Evolutionary conservation across 2,888 invertebrate species (phyloP), one percentile per base, ranked within the genome.

Genomic region (Protophormia terraenovae): DNA sequence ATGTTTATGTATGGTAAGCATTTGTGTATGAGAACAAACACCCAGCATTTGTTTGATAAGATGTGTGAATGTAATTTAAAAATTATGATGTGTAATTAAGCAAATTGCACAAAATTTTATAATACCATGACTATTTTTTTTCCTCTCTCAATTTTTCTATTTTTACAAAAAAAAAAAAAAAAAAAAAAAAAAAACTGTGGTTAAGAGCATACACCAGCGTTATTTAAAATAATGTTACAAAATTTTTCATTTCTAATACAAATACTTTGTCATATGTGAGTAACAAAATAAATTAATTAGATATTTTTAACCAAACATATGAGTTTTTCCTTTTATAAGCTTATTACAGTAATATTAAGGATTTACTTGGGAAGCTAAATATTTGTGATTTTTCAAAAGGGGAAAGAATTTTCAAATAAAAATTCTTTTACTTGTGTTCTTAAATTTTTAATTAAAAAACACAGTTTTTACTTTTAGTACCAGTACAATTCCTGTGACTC

Each of bases 81-180:
- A 82, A 73, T 78, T 82, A 85, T 78, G 82, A 82, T 75, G 85
- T 82, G 82, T 85, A 85, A 85, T 85, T 85, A 82, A 85, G 85
- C 73, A 82, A 85, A 85, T 85, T 85, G 78, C 73, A 82, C 62
- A 50, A 66, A 77, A 58, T 85, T 64, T n/a, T 27, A 47, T 64
- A 47, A 76, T 78, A 75, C 73, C 78, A 78, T 82, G 60, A 67
- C 7, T 27, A 55, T 62, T 79, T 62, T 79, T 41, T 16, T n/a
- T n/a, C 3, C 10, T 22, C 22, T 22, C 3, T 24, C 24, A 29
- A 27, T 64, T 76, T 14, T 19, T 27, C 38, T 27, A n/a, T 55
- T 22, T 3, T 24, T 27, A 19, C 8, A 50, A 27, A 81, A n/a
- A n/a, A n/a, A n/a, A n/a, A n/a, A n/a, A n/a, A n/a, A n/a, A n/a